phyloP scores from a whole-genome alignment of 2,888 invertebrate genomes.

The Macroteleia sp. region DNA sequence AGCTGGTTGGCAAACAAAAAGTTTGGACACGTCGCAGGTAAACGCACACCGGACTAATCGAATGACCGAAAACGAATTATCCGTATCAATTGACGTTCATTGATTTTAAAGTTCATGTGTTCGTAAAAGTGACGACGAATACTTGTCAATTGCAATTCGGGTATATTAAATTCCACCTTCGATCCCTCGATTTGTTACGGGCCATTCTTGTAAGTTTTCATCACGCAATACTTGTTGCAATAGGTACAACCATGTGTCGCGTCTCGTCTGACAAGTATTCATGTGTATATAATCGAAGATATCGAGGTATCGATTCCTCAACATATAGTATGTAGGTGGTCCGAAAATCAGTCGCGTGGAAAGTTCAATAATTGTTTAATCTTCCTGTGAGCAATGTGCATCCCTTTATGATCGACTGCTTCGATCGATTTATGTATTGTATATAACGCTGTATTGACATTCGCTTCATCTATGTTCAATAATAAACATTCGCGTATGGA shows the following conservation, averaged over 20 bases:
- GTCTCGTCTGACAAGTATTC: slow-evolving; percentile 17
- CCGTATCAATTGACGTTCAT: slow-evolving; percentile 26
- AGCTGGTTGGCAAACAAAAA: not conserved
- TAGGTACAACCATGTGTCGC: slow-evolving; percentile 14
- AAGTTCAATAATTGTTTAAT: slow-evolving; percentile 78
- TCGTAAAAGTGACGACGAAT: not conserved
- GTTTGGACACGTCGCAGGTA: not conserved
- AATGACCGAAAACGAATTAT: slow-evolving; percentile 34
- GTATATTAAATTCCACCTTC: slow-evolving; percentile 7
- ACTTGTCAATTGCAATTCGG: slow-evolving; percentile 1
- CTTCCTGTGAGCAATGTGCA: slow-evolving; percentile 68
- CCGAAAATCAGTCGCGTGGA: slow-evolving; percentile 73
- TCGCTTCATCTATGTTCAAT: slow-evolving; percentile 40
- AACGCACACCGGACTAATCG: slow-evolving; percentile 12
- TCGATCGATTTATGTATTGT: slow-evolving; percentile 54
- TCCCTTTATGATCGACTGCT: slow-evolving; percentile 62
- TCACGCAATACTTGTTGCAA: slow-evolving; percentile 35
- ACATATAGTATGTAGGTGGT: slow-evolving; percentile 66
- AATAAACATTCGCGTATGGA: slow-evolving; percentile 40
- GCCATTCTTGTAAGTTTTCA: slow-evolving; percentile 22
- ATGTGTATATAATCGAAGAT: slow-evolving; percentile 53
- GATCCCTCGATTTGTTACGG: slow-evolving; percentile 9
- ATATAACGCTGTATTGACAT: slow-evolving; percentile 53
- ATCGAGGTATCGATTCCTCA: slow-evolving; percentile 54
- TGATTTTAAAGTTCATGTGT: slow-evolving; percentile 16